A percentile compares a stretch with the other conserved stretches of the same genome.
Evolutionary conservation across 2,797 vertebrate genomes (phyloP).

Genomic region (Cuculus canorus): DNA sequence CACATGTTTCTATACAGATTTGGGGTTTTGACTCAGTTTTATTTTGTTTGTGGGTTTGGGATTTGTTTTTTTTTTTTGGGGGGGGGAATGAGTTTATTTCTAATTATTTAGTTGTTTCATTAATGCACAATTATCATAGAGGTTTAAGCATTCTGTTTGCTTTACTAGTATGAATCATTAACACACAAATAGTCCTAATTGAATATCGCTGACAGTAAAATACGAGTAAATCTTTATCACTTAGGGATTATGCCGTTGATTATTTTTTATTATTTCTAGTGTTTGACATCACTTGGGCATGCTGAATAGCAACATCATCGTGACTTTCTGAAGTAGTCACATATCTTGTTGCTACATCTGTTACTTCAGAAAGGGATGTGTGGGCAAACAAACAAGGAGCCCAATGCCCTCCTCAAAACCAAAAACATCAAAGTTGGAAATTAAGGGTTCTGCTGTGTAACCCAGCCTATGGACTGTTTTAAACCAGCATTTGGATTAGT

Average conservation of each 20-base stretch:
- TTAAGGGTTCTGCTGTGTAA: neutral
- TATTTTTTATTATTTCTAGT: no score
- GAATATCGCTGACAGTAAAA: conserved; percentile 44
- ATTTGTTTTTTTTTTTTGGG: neutral
- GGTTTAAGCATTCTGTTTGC: neutral
- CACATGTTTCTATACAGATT: neutral
- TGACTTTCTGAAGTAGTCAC: neutral
- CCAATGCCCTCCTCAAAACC: neutral
- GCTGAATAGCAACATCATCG: neutral
- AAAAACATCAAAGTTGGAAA: neutral
- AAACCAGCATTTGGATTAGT: neutral
- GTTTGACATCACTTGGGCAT: neutral
- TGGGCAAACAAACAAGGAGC: neutral
- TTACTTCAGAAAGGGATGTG: neutral
- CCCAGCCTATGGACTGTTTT: neutral
- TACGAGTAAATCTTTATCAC: conserved; percentile 33
- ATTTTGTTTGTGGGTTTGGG: neutral
- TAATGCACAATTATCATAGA: neutral
- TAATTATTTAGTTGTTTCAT: neutral
- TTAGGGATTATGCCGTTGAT: conserved; percentile 16
- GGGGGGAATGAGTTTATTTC: accelerated
- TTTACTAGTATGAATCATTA: conserved; percentile 22
- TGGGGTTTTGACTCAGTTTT: neutral
- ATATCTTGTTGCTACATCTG: neutral
- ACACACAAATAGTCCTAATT: conserved; percentile 42